Conservation (phyloP, 2,113 vertebrate species). For the Charadrius vociferus region DNA sequence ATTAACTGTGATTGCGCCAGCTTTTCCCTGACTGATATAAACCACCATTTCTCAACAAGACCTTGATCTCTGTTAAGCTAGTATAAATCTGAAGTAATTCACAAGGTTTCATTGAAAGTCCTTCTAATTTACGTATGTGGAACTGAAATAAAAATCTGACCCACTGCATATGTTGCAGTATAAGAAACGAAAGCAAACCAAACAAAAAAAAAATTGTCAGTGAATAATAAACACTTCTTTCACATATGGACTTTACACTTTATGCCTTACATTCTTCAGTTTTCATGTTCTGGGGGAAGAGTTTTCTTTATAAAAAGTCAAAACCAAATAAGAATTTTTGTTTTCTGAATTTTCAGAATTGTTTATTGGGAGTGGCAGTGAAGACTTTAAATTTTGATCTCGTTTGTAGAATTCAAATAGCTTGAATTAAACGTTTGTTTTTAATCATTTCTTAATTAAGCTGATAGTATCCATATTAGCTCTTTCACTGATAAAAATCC, state of each 20-base stretch:
- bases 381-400: background rate
- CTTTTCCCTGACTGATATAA: background rate
- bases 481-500: background rate
- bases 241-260: background rate
- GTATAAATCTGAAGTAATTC: background rate
- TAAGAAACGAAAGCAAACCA: background rate
- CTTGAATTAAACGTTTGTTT: background rate
- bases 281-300: background rate
- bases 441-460: background rate
- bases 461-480: background rate
- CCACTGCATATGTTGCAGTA: background rate
- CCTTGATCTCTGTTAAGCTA: background rate
- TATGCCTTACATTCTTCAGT: background rate
- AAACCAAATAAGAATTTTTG: background rate
- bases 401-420: background rate
- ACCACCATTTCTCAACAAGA: background rate
- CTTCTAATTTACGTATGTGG: background rate
- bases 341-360: background rate
- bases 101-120: background rate
- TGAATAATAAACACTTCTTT: background rate
- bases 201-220: background rate
- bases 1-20: background rate
- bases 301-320: background rate
- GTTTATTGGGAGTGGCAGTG: background rate
- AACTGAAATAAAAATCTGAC: background rate